Percentiles rank a stretch among this genome's conserved stretches.
Conservation (phyloP, 2,797 vertebrate species). For the Smutsia temminckii region DNA sequence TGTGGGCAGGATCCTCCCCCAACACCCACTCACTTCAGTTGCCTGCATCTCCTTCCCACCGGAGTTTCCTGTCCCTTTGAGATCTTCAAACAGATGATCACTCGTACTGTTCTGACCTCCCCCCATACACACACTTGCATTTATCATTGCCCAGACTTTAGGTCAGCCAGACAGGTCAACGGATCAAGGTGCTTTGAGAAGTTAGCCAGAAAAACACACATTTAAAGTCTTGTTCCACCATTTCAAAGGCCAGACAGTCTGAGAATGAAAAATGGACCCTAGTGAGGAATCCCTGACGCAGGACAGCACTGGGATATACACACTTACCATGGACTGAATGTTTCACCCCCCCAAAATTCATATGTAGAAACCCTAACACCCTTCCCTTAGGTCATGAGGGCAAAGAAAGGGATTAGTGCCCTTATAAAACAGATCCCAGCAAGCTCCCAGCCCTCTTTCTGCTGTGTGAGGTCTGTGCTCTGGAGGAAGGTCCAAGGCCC, state of each 20-base stretch:
- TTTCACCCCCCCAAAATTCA: not conserved
- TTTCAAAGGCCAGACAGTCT: not conserved
- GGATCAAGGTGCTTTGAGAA: not conserved
- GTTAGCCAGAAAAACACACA: not conserved
- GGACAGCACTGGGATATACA: not conserved
- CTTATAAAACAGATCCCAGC: not conserved
- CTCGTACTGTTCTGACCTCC: not conserved
- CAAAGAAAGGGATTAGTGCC: not conserved
- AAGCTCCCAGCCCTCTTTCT: not conserved
- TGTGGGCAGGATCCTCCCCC: not conserved
- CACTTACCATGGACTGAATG: not conserved
- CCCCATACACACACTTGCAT: not conserved
- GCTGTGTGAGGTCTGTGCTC: not conserved
- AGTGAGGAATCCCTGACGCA: not conserved
- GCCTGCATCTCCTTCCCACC: not conserved
- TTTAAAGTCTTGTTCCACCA: not conserved
- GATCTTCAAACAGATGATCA: not conserved
- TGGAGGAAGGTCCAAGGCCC: not conserved
- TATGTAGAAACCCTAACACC: not conserved
- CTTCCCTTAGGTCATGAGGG: too few relatives aligned
- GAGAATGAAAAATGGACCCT: not conserved
- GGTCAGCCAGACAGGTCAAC: not conserved
- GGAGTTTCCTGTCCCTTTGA: slow-evolving; percentile 22
- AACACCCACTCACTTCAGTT: not conserved
- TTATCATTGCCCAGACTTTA: not conserved